These are phyloP conservation scores for Nasonia vitripennis DNA, from an alignment of 1,140 invertebrate species.

Conservation along the genomic window DNA sequence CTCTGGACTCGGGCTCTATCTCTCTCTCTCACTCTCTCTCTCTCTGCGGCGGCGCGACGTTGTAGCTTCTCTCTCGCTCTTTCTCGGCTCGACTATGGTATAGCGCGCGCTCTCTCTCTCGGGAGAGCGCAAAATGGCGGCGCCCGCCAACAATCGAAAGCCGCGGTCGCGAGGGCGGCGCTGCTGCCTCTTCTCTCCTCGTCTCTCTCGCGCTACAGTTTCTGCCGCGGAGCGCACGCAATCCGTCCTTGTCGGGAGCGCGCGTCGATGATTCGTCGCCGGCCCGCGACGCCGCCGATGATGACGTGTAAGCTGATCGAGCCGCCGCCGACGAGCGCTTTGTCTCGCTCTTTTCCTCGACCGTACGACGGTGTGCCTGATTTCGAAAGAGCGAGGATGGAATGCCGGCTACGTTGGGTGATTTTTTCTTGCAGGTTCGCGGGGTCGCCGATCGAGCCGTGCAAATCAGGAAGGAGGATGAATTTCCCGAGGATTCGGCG, in stretches of 20 bases:
- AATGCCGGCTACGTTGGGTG: background rate
- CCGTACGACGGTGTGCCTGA: background rate
- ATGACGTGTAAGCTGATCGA: constrained; percentile 35
- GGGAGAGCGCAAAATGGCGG: constrained; percentile 67
- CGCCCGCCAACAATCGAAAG: constrained; percentile 73
- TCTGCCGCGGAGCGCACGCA: background rate
- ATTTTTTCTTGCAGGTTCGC: background rate
- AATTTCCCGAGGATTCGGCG: background rate
- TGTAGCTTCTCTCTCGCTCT: background rate
- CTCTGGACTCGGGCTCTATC: too few relatives aligned
- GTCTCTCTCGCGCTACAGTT: background rate
- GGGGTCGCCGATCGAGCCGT: background rate
- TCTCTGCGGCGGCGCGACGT: background rate
- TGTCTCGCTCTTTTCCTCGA: background rate
- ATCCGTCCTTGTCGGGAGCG: background rate
- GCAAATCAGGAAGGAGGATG: background rate
- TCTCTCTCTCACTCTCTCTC: background rate
- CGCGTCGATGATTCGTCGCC: background rate
- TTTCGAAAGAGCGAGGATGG: background rate
- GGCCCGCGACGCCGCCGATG: constrained; percentile 1
- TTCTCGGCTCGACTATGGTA: background rate
- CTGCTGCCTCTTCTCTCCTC: background rate
- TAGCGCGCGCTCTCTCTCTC: background rate
- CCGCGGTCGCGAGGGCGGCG: constrained; percentile 54
- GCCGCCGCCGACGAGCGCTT: background rate